Conservation (phyloP, 1,140 invertebrate species). For the Drosophila eugracilis region DNA sequence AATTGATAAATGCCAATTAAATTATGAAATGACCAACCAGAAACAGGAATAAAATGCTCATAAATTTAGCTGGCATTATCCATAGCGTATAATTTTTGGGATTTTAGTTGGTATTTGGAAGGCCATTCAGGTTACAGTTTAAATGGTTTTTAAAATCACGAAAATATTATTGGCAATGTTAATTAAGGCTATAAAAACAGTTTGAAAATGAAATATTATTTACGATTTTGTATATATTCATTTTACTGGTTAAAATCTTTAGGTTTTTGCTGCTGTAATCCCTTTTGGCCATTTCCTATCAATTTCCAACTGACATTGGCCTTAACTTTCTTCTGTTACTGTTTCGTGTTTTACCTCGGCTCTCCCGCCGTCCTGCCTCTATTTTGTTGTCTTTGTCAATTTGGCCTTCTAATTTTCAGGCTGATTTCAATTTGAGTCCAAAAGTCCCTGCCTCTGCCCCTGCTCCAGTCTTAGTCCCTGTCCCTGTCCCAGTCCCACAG, state of each 20-base stretch:
- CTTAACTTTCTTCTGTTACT: no score
- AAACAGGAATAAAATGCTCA: slow-evolving; percentile 11
- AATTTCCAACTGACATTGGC: no score
- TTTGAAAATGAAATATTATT: no score
- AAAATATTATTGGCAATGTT: slow-evolving; percentile 2
- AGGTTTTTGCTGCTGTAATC: no score
- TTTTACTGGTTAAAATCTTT: no score
- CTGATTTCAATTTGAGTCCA: slow-evolving; percentile 64
- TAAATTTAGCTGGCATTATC: slow-evolving; percentile 16
- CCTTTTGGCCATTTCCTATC: no score
- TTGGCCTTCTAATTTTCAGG: slow-evolving; percentile 73
- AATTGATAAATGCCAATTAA: slow-evolving; percentile 44
- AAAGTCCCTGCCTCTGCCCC: no score
- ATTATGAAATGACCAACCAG: slow-evolving; percentile 28
- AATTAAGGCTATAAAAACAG: no score
- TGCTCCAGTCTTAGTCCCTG: no score
- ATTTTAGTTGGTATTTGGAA: slow-evolving; percentile 14
- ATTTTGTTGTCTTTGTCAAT: slow-evolving; percentile 71
- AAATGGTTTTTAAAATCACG: slow-evolving; percentile 4
- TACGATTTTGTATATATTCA: no score
- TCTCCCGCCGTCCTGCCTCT: no score
- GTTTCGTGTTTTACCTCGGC: background rate
- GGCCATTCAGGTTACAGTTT: slow-evolving; percentile 22
- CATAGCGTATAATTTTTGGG: background rate
- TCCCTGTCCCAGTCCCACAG: no score